phyloP scores from a whole-genome alignment of 2,797 vertebrate species.

The Gymnodraco acuticeps region DNA sequence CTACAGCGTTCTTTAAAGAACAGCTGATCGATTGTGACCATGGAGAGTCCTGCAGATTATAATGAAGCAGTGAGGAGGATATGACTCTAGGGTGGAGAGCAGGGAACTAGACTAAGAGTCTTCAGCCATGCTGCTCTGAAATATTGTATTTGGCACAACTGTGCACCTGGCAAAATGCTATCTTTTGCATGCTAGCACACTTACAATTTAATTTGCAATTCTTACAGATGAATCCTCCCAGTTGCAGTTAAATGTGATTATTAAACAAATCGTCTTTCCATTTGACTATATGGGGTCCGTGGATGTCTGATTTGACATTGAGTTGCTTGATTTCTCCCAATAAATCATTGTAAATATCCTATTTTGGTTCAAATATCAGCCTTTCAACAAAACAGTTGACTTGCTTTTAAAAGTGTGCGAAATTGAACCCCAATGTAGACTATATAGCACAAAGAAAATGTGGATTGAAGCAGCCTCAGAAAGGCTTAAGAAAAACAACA shows the following conservation, averaged over 20 bases:
- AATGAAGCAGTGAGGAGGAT: slow-evolving; percentile 48
- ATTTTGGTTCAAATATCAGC: too few species aligned
- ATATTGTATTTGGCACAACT: background rate
- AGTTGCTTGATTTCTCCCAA: too few species aligned
- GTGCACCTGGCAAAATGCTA: background rate
- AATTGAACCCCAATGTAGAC: too few species aligned
- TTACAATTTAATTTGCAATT: background rate
- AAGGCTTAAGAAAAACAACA: too few species aligned
- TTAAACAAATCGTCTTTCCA: too few species aligned
- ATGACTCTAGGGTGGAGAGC: background rate
- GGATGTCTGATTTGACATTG: too few species aligned
- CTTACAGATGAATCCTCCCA: background rate
- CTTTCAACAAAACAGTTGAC: too few species aligned
- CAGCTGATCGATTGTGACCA: slow-evolving; percentile 47
- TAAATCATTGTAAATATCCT: too few species aligned
- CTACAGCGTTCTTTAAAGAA: slow-evolving; percentile 49
- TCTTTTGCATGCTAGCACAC: background rate
- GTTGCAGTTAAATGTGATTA: background rate
- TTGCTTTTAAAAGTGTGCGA: too few species aligned
- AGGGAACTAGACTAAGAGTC: slow-evolving; percentile 13
- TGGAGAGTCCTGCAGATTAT: slow-evolving; percentile 36
- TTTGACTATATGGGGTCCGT: too few species aligned
- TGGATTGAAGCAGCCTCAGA: too few species aligned
- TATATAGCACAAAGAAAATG: too few species aligned
- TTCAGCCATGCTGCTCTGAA: background rate